Conservation (phyloP, 2,888 invertebrate species). For the Diaperis boleti region DNA sequence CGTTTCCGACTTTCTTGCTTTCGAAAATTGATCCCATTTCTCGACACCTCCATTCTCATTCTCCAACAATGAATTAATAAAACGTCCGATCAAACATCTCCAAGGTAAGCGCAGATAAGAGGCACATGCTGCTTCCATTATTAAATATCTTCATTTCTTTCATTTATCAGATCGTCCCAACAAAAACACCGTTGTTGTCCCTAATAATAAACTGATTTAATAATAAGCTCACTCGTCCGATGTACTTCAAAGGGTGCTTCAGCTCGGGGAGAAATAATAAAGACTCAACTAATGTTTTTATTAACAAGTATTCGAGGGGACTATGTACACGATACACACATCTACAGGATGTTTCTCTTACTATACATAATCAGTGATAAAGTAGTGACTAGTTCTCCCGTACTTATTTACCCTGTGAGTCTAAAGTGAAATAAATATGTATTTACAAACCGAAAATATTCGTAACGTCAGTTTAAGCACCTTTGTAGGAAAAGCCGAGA, state of each 20-base stretch:
- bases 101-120: constrained; percentile 29
- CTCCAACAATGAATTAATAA: too few relatives aligned
- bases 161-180: constrained; percentile 6
- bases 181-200: constrained; percentile 14
- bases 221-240: constrained; percentile 5
- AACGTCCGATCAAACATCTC: background rate
- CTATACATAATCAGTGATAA: background rate
- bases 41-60: too few relatives aligned
- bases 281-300: constrained; percentile 25
- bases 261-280: constrained; percentile 4
- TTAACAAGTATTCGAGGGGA: constrained; percentile 29
- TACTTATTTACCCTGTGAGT: background rate
- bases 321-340: constrained; percentile 30
- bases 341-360: constrained; percentile 14
- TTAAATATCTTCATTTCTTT: constrained; percentile 28
- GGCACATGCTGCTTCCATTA: constrained; percentile 28
- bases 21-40: too few relatives aligned
- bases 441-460: too few relatives aligned
- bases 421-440: too few relatives aligned
- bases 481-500: constrained; percentile 50
- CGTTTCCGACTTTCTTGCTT: too few relatives aligned
- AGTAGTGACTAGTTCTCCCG: background rate
- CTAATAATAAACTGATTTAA: constrained; percentile 22
- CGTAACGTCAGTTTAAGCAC: constrained; percentile 47
- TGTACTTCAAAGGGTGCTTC: constrained; percentile 15